Percentiles rank a stretch among this genome's conserved stretches.
Evolutionary conservation across 2,797 vertebrate species (phyloP).

Genomic region (Eptatretus atami): DNA sequence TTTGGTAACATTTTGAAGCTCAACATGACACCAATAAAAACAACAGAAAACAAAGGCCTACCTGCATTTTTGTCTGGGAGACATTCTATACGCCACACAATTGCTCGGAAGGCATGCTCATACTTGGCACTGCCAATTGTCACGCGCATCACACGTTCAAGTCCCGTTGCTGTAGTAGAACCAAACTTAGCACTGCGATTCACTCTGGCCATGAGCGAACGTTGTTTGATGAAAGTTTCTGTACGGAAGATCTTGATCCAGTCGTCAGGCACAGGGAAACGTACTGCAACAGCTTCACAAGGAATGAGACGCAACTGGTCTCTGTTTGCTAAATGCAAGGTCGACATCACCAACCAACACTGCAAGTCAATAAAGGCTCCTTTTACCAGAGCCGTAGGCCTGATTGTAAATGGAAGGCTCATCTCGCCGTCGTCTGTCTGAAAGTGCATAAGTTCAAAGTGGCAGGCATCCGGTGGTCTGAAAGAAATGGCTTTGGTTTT

Average conservation of each 20-base stretch:
- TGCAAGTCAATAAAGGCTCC: constrained; percentile 71
- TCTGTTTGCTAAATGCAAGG: constrained; percentile 13
- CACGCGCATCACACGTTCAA: constrained; percentile 56
- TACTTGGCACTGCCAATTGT: constrained; percentile 64
- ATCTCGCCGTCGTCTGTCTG: constrained; percentile 20
- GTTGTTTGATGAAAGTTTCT: constrained; percentile 49
- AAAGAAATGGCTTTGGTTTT: constrained; percentile 42
- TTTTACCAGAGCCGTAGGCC: constrained; percentile 47
- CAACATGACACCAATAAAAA: too few relatives aligned
- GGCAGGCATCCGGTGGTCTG: constrained; percentile 36
- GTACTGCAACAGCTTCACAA: constrained; percentile 50
- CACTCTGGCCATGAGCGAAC: constrained; percentile 67
- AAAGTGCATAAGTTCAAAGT: constrained; percentile 64
- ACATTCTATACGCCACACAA: constrained; percentile 82
- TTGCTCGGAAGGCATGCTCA: constrained; percentile 55
- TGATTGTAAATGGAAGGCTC: constrained; percentile 48
- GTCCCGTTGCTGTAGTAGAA: constrained; percentile 27
- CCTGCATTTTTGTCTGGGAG: constrained; percentile 77
- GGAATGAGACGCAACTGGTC: constrained; percentile 17
- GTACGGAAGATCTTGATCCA: constrained; percentile 64
- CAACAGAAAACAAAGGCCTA: constrained; percentile 15
- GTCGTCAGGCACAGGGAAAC: constrained; percentile 45
- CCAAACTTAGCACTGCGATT: constrained; percentile 63
- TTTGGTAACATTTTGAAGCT: too few relatives aligned
- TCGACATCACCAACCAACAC: constrained; percentile 47